Percentiles rank a stretch among this genome's conserved stretches.
Conservation (phyloP, 53 echinoderm and acorn worm genomes). For the Zoroaster sp. region DNA sequence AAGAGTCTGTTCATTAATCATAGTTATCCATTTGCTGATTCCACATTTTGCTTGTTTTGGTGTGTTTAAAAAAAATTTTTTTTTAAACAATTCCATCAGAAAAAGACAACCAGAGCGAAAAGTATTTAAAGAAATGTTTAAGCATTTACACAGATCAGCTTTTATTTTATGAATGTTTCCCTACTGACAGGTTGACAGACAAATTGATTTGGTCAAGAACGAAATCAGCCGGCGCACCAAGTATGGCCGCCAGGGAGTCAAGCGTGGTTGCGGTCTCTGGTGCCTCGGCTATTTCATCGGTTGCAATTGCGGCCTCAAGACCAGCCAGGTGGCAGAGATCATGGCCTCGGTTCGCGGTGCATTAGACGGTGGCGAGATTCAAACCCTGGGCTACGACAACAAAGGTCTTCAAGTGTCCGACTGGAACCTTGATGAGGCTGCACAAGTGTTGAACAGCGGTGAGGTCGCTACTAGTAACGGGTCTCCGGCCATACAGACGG, state of each 20-base stretch:
- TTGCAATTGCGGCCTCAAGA: conserved; percentile 61
- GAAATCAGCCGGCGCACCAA: conserved; percentile 63
- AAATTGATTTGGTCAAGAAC: conserved; percentile 65
- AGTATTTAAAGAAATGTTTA: too few relatives aligned
- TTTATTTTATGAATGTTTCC: neutral
- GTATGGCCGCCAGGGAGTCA: conserved; percentile 63
- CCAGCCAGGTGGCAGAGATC: conserved; percentile 45
- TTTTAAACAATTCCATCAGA: too few relatives aligned
- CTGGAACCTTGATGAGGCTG: conserved; percentile 40
- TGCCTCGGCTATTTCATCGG: conserved; percentile 71
- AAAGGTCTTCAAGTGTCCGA: conserved; percentile 70
- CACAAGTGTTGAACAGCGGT: neutral
- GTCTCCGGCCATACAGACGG: neutral
- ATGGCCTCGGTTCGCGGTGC: conserved; percentile 45
- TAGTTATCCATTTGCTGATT: too few relatives aligned
- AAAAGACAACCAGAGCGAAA: too few relatives aligned
- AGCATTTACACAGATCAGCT: too few relatives aligned
- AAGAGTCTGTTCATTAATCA: too few relatives aligned
- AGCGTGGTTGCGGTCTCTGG: conserved; percentile 70
- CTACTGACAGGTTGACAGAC: conserved; percentile 61
- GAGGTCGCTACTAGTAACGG: neutral
- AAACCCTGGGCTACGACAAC: conserved; percentile 59
- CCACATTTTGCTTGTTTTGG: too few relatives aligned
- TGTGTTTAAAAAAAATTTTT: too few relatives aligned
- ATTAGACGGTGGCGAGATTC: neutral